Conservation (phyloP, 2,797 vertebrate genomes). For the Avahi laniger region DNA sequence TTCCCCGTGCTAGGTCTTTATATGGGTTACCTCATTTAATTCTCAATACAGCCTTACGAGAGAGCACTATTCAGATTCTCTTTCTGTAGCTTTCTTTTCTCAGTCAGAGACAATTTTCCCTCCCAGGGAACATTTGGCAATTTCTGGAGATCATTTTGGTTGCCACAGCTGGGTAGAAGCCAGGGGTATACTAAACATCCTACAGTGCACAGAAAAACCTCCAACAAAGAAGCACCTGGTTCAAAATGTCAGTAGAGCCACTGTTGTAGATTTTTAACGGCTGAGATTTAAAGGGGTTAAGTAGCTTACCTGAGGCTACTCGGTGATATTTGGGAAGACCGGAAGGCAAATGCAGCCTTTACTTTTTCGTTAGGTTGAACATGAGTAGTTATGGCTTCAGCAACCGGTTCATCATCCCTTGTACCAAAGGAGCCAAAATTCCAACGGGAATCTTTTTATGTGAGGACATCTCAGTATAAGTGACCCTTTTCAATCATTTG, state of each 20-base stretch:
- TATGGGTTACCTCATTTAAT: neutral
- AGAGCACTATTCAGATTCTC: neutral
- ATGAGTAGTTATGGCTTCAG: neutral
- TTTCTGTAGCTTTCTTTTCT: neutral
- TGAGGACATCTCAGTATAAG: neutral
- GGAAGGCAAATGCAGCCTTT: too few species aligned
- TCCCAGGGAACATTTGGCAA: neutral
- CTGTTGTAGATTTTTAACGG: neutral
- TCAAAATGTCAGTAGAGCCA: neutral
- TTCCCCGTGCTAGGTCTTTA: neutral
- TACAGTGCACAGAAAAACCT: neutral
- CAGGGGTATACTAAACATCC: neutral
- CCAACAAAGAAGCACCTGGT: neutral
- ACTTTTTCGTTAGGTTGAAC: neutral
- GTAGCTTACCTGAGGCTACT: neutral
- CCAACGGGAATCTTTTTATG: neutral
- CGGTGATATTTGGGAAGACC: neutral
- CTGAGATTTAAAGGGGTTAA: neutral
- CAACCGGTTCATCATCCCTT: too few species aligned
- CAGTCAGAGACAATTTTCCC: neutral
- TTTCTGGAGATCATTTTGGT: neutral
- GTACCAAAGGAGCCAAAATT: neutral
- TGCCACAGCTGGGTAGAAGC: neutral
- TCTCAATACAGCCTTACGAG: neutral
- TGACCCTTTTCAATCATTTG: neutral